Conservation (phyloP, 1,140 invertebrate genomes). For the Eumeta japonica region DNA sequence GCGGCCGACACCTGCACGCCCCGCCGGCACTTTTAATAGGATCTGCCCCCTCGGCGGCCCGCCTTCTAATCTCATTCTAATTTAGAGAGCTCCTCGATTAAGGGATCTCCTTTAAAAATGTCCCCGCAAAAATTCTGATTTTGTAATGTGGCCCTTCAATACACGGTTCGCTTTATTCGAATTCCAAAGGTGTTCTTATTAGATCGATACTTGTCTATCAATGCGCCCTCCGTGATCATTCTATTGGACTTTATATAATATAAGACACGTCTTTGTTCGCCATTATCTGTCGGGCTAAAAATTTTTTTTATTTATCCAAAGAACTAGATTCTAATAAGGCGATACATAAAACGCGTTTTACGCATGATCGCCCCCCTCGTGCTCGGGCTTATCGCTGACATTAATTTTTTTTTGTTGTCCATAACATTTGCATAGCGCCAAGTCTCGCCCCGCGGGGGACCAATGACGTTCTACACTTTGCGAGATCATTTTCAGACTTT, state of each 20-base stretch:
- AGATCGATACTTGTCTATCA: too few species aligned
- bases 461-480: constrained; percentile 39
- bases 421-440: constrained; percentile 58
- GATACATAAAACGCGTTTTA: constrained; percentile 11
- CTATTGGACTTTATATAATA: too few species aligned
- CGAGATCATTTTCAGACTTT: constrained; percentile 52
- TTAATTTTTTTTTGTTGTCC: constrained; percentile 56
- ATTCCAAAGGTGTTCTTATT: too few species aligned
- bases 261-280: too few species aligned
- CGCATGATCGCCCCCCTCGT: constrained; percentile 28
- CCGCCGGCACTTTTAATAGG: background rate
- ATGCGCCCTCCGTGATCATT: too few species aligned
- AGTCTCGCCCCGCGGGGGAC: constrained; percentile 39
- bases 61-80: background rate
- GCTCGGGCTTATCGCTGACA: constrained; percentile 50
- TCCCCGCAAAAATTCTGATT: too few species aligned
- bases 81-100: background rate
- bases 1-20: too few species aligned
- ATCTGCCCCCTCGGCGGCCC: background rate
- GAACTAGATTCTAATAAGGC: constrained; percentile 1
- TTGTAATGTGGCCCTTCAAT: too few species aligned
- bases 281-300: too few species aligned
- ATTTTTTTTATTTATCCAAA: too few species aligned
- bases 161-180: too few species aligned
- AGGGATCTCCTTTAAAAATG: background rate